A percentile compares a stretch with the other conserved stretches of the same genome.
Conservation (phyloP, 2,888 invertebrate genomes). For the Dasysyrphus albostriatus region DNA sequence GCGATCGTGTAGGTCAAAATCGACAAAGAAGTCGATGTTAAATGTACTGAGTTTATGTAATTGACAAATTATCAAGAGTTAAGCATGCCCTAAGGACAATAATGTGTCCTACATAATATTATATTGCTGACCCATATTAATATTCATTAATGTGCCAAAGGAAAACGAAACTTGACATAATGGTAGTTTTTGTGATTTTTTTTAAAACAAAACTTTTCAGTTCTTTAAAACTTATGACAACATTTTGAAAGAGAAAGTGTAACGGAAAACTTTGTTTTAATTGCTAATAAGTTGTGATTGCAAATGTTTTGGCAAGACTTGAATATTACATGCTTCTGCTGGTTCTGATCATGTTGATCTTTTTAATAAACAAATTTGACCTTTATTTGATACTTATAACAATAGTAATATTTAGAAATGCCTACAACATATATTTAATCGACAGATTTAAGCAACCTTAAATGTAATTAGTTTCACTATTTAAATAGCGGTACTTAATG, state of each 20-base stretch:
- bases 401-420: too few species aligned
- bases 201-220: background rate
- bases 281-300: too few species aligned
- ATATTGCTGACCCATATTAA: constrained; percentile 48
- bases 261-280: background rate
- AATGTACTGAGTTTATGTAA: constrained; percentile 17
- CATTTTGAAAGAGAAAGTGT: background rate
- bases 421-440: too few species aligned
- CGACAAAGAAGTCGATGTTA: background rate
- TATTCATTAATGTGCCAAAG: constrained; percentile 19
- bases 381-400: too few species aligned
- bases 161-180: constrained; percentile 20
- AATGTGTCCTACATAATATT: constrained; percentile 49
- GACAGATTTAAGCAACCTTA: too few species aligned
- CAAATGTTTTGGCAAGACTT: background rate
- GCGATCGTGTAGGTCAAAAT: constrained; percentile 56
- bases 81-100: constrained; percentile 45
- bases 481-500: too few species aligned
- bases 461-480: too few species aligned
- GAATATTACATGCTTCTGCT: too few species aligned
- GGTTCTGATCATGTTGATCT: too few species aligned
- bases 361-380: too few species aligned
- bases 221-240: background rate
- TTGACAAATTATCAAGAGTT: constrained; percentile 65
- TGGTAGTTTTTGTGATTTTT: background rate